Conservation (phyloP, 2,113 vertebrate species). For the Pavo muticus region DNA sequence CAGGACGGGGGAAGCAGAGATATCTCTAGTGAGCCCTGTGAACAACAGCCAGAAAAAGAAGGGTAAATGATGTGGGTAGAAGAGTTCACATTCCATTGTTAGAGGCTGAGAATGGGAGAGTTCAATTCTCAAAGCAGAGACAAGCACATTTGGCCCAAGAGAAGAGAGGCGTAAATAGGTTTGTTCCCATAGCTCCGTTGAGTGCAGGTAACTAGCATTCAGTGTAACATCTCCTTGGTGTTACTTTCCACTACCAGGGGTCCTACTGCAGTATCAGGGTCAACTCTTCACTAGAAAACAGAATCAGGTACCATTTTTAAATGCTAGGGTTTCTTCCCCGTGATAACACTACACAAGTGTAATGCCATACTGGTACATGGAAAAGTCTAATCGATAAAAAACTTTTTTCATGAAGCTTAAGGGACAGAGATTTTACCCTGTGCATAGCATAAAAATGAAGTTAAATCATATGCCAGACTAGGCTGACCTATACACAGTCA, state of each 20-base stretch:
- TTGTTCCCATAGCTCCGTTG: background rate
- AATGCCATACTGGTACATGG: background rate
- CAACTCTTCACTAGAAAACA: background rate
- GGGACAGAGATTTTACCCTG: rapidly evolving
- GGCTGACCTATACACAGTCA: background rate
- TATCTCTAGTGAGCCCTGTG: background rate
- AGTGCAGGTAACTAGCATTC: background rate
- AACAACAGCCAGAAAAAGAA: background rate
- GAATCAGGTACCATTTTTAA: background rate
- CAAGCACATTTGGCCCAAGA: background rate
- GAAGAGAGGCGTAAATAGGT: background rate
- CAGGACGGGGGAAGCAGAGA: background rate
- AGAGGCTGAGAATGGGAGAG: background rate
- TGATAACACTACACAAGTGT: too few relatives aligned
- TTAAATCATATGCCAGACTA: background rate
- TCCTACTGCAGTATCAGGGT: background rate
- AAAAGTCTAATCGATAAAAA: background rate
- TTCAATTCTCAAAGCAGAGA: background rate
- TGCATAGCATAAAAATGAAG: background rate
- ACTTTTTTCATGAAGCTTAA: background rate
- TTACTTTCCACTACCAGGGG: background rate
- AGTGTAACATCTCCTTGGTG: background rate
- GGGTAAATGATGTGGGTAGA: background rate
- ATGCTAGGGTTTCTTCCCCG: background rate
- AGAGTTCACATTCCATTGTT: background rate